A percentile compares a stretch with the other conserved stretches of the same genome.
phyloP scores from a whole-genome alignment of 2,888 invertebrate genomes.

The Ernsta delagoae region DNA sequence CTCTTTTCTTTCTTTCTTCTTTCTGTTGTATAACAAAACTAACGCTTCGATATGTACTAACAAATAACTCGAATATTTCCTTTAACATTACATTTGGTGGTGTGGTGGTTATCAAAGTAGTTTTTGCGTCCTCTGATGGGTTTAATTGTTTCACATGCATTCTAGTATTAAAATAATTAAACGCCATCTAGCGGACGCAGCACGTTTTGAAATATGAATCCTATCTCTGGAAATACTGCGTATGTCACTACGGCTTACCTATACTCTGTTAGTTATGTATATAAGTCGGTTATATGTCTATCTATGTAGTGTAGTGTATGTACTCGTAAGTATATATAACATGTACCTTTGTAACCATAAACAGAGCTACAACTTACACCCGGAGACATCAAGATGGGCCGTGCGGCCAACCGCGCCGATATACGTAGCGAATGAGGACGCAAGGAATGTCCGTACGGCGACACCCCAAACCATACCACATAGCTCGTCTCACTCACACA shows the following conservation, averaged over 20 bases:
- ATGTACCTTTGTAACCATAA: slow-evolving; percentile 42
- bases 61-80: slow-evolving; percentile 46
- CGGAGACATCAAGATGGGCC: slow-evolving; percentile 75
- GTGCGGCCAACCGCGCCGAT: slow-evolving; percentile 81
- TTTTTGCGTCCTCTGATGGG: slow-evolving; percentile 42
- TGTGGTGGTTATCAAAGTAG: slow-evolving; percentile 74
- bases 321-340: slow-evolving; percentile 21
- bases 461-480: slow-evolving; percentile 78
- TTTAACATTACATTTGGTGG: slow-evolving; percentile 64
- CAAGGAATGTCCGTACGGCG: slow-evolving; percentile 61
- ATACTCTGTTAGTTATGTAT: slow-evolving; percentile 22
- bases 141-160: slow-evolving; percentile 41
- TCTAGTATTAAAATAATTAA: slow-evolving; percentile 52
- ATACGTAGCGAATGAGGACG: slow-evolving; percentile 76
- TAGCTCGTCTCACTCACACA: slow-evolving; percentile 79
- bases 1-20: slow-evolving; percentile 52
- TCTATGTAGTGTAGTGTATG: slow-evolving; percentile 21
- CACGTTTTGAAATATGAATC: slow-evolving; percentile 58
- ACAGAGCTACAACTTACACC: slow-evolving; percentile 83
- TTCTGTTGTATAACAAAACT: slow-evolving; percentile 54
- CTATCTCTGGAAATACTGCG: slow-evolving; percentile 78
- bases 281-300: slow-evolving; percentile 36
- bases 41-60: slow-evolving; percentile 72
- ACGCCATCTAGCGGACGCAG: slow-evolving; percentile 36
- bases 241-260: slow-evolving; percentile 49